These are phyloP conservation scores for Hermatobates lingyangjiaoensis DNA, from an alignment of 1,140 invertebrate genomes.

Conservation along the genomic window DNA sequence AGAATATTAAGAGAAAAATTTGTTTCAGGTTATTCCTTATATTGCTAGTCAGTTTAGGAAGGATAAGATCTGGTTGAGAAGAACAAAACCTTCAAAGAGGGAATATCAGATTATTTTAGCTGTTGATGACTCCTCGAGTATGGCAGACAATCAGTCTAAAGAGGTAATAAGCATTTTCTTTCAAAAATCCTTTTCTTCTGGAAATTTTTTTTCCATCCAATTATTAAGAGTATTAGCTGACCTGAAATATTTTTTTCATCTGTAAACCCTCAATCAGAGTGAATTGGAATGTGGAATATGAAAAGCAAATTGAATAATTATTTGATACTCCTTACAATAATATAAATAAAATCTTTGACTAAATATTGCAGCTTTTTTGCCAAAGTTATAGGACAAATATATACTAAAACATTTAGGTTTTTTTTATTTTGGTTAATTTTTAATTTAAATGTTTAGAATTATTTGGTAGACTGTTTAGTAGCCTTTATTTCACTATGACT, in stretches of 20 bases:
- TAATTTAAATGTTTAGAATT: too few species aligned
- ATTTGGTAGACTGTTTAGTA: too few species aligned
- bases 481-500: too few species aligned
- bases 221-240: neutral
- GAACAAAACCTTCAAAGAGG: slow-evolving; percentile 87
- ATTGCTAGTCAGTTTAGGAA: slow-evolving; percentile 97
- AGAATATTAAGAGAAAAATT: too few species aligned
- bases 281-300: too few species aligned
- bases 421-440: too few species aligned
- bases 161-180: slow-evolving; percentile 27
- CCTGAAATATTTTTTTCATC: too few species aligned
- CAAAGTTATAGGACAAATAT: neutral
- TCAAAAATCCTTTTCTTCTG: neutral
- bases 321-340: neutral
- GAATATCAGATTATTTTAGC: slow-evolving; percentile 94
- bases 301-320: too few species aligned
- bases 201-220: neutral
- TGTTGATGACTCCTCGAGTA: slow-evolving; percentile 90
- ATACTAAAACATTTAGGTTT: too few species aligned
- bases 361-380: slow-evolving; percentile 7
- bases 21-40: slow-evolving; percentile 67
- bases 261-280: too few species aligned
- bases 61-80: slow-evolving; percentile 94
- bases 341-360: slow-evolving; percentile 2
- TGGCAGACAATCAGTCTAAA: slow-evolving; percentile 76